Conservation (phyloP, 2,113 vertebrate species). For the Ptyas mucosa region DNA sequence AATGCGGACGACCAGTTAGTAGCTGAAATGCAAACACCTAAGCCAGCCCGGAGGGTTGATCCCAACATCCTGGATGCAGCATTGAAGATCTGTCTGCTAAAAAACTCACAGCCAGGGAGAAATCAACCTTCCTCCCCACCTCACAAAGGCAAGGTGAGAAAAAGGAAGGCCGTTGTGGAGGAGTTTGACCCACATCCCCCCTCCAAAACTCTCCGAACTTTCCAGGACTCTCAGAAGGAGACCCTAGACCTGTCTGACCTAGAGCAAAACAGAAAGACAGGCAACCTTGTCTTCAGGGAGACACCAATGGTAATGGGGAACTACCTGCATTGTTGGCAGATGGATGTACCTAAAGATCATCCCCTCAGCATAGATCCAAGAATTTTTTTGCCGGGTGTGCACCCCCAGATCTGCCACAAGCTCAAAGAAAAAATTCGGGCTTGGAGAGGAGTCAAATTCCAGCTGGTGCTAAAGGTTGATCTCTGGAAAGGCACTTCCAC, state of each 20-base stretch:
- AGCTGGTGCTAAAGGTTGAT: not conserved
- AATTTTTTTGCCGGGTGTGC: not conserved
- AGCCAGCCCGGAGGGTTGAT: not conserved
- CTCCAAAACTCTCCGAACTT: not conserved
- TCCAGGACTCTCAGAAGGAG: not conserved
- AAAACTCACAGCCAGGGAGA: not conserved
- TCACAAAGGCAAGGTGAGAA: not conserved
- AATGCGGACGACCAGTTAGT: not conserved
- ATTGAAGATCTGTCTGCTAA: not conserved
- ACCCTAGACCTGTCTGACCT: not conserved
- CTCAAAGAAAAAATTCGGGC: not conserved
- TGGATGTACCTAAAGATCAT: not conserved
- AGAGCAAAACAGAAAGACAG: not conserved
- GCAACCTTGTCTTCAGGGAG: not conserved
- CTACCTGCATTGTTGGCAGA: not conserved
- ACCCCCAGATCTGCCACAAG: not conserved
- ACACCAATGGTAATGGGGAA: not conserved
- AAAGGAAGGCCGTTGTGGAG: not conserved
- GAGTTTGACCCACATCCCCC: not conserved
- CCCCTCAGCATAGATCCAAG: not conserved
- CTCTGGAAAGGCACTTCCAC: not conserved
- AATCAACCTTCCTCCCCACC: not conserved
- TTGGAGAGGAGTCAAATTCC: not conserved
- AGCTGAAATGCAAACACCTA: not conserved
- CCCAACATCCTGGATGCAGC: not conserved